Evolutionary conservation across 2,888 invertebrate species (phyloP), one percentile per base, ranked within the genome.

Genomic region (Carterocephalus palaemon): DNA sequence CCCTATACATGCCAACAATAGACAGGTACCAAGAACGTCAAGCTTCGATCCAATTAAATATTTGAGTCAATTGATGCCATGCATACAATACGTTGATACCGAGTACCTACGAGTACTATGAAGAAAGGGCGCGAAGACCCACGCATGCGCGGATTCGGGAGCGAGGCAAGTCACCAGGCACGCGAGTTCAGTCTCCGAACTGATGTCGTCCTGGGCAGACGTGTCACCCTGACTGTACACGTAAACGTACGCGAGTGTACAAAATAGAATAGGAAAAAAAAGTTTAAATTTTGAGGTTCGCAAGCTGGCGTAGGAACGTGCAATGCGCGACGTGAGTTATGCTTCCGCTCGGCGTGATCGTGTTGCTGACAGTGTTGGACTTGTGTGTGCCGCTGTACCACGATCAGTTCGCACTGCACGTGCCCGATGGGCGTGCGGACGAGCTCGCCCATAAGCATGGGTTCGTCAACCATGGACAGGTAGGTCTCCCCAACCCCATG

Each of bases 391-490:
- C 86, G 42, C 62, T 81, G 55, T 86, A 82, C 62, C 84, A 85
- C 58, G 82, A 84, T 48, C 85, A 86, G 73, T 76, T 76, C 42
- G 76, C 76, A n/a, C 67, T 75, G 32, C 67, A 72, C 33, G 67
- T 86, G 40, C 80, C 84, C 9, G 76, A 75, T 54, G 86, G 84
- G 45, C 52, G 62, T 24, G 84, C 76, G 42, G 78, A 83, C 60
- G 75, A 75, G 43, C 52, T 86, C 47, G 86, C 86, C n/a, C 78
- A 81, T 53, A 74, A 70, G 52, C 84, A 84, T 54, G 86, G 86
- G 47, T 86, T 86, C 64, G 55, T 80, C 59, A 86, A 85, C 60
- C 86, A 86, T 62, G 86, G 86, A 53, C 79, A 85, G 83, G 86
- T 86, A 70, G 70, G 72, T 47, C 22, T 20, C 20, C 17, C 2